Conservation (phyloP, 2,888 invertebrate genomes). For the Ptilodon capucinus region DNA sequence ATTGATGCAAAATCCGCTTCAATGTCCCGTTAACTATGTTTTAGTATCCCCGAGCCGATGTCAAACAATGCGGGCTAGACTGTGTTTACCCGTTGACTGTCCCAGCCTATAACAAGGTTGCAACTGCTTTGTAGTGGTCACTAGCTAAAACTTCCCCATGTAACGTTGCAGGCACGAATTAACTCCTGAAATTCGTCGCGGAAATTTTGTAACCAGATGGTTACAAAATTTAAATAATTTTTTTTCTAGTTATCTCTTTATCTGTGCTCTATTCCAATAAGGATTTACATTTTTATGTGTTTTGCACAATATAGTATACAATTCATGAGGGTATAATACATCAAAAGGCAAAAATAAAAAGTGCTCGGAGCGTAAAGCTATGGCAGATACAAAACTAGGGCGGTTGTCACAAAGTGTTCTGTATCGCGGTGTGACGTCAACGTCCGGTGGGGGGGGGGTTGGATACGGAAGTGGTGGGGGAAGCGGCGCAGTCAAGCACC, state of each 20-base stretch:
- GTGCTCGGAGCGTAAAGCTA: conserved; percentile 4
- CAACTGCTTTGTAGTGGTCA: conserved; percentile 13
- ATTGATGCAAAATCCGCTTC: too few species aligned
- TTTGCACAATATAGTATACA: too few species aligned
- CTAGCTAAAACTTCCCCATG: background rate
- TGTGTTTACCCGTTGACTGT: conserved; percentile 1
- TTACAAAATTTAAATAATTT: too few species aligned
- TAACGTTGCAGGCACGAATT: background rate
- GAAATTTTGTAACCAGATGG: too few species aligned
- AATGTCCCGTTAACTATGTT: too few species aligned
- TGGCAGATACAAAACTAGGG: conserved; percentile 35
- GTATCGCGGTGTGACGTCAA: conserved; percentile 30
- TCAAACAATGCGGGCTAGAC: background rate
- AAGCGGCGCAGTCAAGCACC: conserved; percentile 33
- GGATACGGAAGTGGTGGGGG: conserved; percentile 24
- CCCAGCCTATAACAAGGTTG: conserved; percentile 11
- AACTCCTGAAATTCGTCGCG: background rate
- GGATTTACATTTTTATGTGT: too few species aligned
- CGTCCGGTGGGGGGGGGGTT: conserved; percentile 34
- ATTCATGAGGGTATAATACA: too few species aligned
- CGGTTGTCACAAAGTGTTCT: conserved; percentile 34
- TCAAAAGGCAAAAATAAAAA: background rate
- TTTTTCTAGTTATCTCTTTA: too few species aligned
- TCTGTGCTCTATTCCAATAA: too few species aligned
- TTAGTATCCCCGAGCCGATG: too few species aligned